Conservation (phyloP, 2,797 vertebrate species). For the Mycteria americana region DNA sequence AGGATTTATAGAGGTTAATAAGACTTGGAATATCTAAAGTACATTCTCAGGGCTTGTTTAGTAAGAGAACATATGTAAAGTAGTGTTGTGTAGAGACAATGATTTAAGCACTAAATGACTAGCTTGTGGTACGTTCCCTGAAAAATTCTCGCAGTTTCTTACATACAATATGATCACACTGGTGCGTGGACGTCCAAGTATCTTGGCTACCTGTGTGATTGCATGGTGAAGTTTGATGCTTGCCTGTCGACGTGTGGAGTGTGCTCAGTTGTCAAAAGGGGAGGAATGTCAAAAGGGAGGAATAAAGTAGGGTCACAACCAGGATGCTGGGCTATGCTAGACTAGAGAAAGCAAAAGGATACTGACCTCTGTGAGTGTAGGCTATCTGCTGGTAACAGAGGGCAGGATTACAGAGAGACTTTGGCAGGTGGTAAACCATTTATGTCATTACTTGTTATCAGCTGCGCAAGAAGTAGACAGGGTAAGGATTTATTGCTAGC, state of each 20-base stretch:
- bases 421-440: neutral
- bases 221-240: too few relatives aligned
- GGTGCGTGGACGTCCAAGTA: neutral
- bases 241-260: neutral
- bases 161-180: neutral
- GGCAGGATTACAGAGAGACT: neutral
- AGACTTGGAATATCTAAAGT: neutral
- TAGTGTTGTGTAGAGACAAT: neutral
- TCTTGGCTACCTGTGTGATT: neutral
- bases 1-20: neutral
- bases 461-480: neutral
- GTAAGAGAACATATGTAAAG: neutral
- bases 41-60: neutral
- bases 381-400: neutral
- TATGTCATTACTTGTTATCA: neutral
- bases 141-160: neutral
- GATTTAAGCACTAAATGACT: neutral
- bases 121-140: neutral
- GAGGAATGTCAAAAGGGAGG: too few relatives aligned
- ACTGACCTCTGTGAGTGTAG: accelerated
- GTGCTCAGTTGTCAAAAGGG: too few relatives aligned
- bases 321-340: neutral
- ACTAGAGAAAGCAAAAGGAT: neutral
- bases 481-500: neutral
- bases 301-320: neutral